Conservation (phyloP, 2,888 invertebrate genomes). For the Andrena camellia region DNA sequence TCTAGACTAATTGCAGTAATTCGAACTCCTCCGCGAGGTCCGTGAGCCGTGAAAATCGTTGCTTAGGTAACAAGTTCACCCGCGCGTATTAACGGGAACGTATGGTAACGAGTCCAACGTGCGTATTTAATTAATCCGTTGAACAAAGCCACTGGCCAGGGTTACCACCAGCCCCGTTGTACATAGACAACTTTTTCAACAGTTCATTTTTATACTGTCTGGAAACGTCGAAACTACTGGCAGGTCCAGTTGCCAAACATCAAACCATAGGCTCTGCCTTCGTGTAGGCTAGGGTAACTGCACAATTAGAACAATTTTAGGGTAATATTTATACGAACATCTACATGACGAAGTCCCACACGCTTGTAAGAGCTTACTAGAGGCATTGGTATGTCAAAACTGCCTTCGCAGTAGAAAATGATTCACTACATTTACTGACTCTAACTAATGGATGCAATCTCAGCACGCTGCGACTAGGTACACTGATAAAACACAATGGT, state of each 20-base stretch:
- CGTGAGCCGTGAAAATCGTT: constrained; percentile 57
- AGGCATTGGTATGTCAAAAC: too few species aligned
- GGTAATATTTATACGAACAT: too few species aligned
- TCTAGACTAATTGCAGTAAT: constrained; percentile 41
- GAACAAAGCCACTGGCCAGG: constrained; percentile 58
- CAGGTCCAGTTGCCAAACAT: constrained; percentile 52
- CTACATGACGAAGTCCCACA: too few species aligned
- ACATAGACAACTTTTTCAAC: constrained; percentile 43
- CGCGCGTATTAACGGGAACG: constrained; percentile 66
- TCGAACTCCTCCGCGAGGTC: constrained; percentile 43
- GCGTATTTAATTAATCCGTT: constrained; percentile 68
- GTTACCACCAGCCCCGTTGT: constrained; percentile 7
- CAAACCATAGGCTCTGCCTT: constrained; percentile 13
- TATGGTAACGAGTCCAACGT: constrained; percentile 57
- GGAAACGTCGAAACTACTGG: constrained; percentile 27
- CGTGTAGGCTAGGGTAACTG: too few species aligned
- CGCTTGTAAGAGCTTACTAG: too few species aligned
- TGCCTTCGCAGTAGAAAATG: too few species aligned
- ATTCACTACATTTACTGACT: too few species aligned
- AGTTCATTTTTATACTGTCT: constrained; percentile 23
- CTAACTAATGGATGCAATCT: too few species aligned
- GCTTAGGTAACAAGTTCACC: constrained; percentile 65
- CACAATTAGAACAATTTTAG: too few species aligned
- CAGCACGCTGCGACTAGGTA: too few species aligned
- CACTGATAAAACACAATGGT: too few species aligned